Evolutionary conservation across 1,140 invertebrate species (phyloP), one percentile per base, ranked within the genome.

Genomic region (Spodoptera litura): DNA sequence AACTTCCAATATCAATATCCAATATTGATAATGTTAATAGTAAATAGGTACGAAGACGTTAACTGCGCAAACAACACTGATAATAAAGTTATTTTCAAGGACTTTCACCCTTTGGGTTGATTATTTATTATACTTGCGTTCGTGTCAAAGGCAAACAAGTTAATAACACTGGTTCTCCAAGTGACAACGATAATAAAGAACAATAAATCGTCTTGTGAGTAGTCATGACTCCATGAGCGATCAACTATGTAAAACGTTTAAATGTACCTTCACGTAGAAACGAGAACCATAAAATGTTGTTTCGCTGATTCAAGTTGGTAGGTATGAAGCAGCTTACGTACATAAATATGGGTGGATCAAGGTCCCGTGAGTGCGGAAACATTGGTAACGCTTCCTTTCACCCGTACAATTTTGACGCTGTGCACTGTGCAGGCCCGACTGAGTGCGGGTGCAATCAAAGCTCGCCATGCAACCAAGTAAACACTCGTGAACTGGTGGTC

Each of bases 361-460:
- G 78, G 81, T 77, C 75, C 64, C 78, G 64, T 80, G 66, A 80
- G 85, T 71, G 62, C 61, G 82, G 83, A 83, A 85, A 83, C 83
- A 83, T 84, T 86, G 79, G 81, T 78, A 83, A 85, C 74, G 83
- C 81, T 83, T 81, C 83, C 81, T 86, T 84, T 86, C 85, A 86
- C 79, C 78, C 71, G 73, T 76, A 72, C 78, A 78, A 78, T 75
- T 81, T 80, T 79, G 78, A 81, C 66, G 73, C 64, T 44, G 38
- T 38, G 35, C 6, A 38, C 4, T 38, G 35, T 44, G 38, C 38
- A 62, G 76, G 49, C 74, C 75, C 70, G 78, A 31, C 70, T 66
- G 78, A 56, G 70, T 84, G 66, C 59, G 78, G 81, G 58, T 74
- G 81, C 85, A 86, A 83, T 86, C 81, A 85, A 83, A 84, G 83